phyloP scores from a whole-genome alignment of 2,797 vertebrate species.

The Tarsius wallacei region DNA sequence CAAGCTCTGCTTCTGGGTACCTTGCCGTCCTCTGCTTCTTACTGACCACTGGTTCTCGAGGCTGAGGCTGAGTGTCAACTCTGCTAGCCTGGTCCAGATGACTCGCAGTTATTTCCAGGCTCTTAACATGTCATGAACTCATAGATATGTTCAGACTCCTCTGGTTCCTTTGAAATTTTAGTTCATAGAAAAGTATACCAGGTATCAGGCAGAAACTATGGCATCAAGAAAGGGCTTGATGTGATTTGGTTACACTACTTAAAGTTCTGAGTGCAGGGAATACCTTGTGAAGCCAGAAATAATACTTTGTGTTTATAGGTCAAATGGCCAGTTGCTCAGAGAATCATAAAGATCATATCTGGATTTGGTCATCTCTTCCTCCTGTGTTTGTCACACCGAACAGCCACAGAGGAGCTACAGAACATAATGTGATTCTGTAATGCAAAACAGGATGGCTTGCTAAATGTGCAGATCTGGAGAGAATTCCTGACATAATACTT shows the following conservation, averaged over 20 bases:
- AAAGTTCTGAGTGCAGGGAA: constrained; percentile 50
- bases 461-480: constrained; percentile 88
- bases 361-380: constrained; percentile 84
- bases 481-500: constrained; percentile 91
- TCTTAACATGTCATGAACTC: constrained; percentile 59
- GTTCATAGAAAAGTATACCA: constrained; percentile 60
- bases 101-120: constrained; percentile 5
- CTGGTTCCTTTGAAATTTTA: constrained; percentile 53
- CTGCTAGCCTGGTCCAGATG: not conserved
- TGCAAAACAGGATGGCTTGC: constrained; percentile 90
- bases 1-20: not conserved
- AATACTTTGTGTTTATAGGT: constrained; percentile 74
- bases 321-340: constrained; percentile 60
- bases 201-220: constrained; percentile 74
- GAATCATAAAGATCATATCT: constrained; percentile 79
- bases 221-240: constrained; percentile 60
- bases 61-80: not conserved
- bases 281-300: constrained; percentile 48
- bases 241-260: constrained; percentile 63
- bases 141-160: constrained; percentile 31
- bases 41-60: not conserved
- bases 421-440: constrained; percentile 91
- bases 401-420: constrained; percentile 83
- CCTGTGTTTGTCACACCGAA: constrained; percentile 89
- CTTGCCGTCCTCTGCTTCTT: not conserved